These are phyloP conservation scores for Rambutsinella grinnellia DNA, from an alignment of 2,888 invertebrate genomes.

Conservation along the genomic window DNA sequence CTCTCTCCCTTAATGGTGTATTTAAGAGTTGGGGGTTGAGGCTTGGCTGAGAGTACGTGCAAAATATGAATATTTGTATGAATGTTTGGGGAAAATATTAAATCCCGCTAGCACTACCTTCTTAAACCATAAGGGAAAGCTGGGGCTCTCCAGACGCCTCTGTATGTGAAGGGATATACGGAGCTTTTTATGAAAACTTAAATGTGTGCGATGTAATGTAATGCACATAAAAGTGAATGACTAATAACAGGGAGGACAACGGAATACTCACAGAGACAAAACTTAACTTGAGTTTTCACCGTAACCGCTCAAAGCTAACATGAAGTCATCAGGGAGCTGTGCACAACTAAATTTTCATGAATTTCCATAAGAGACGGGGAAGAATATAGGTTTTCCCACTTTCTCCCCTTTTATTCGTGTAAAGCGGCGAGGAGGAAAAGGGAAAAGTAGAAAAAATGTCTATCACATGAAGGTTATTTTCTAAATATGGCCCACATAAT, in stretches of 20 bases:
- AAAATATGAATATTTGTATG: conserved; percentile 47
- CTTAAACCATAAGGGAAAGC: too few relatives aligned
- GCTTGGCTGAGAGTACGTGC: conserved; percentile 40
- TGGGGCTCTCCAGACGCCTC: neutral
- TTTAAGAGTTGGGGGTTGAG: conserved; percentile 28
- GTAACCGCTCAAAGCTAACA: conserved; percentile 17
- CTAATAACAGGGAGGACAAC: conserved; percentile 50
- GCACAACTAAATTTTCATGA: conserved; percentile 38
- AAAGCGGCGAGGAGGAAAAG: neutral
- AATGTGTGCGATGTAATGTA: conserved; percentile 49
- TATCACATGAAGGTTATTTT: conserved; percentile 30
- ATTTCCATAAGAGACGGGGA: conserved; percentile 42
- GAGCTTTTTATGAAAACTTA: neutral
- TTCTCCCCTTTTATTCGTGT: conserved; percentile 2
- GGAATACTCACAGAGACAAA: conserved; percentile 42
- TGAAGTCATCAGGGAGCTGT: conserved; percentile 38
- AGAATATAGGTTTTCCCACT: conserved; percentile 3
- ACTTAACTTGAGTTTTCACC: conserved; percentile 38
- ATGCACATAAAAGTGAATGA: conserved; percentile 54
- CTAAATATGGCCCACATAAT: conserved; percentile 42
- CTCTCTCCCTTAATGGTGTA: conserved; percentile 37
- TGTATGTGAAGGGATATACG: neutral
- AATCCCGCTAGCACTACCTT: too few relatives aligned
- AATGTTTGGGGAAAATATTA: neutral
- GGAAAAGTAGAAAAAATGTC: conserved; percentile 28